Base-by-base conservation (phyloP, 2,113 vertebrate species). In the Struthio camelus region DNA sequence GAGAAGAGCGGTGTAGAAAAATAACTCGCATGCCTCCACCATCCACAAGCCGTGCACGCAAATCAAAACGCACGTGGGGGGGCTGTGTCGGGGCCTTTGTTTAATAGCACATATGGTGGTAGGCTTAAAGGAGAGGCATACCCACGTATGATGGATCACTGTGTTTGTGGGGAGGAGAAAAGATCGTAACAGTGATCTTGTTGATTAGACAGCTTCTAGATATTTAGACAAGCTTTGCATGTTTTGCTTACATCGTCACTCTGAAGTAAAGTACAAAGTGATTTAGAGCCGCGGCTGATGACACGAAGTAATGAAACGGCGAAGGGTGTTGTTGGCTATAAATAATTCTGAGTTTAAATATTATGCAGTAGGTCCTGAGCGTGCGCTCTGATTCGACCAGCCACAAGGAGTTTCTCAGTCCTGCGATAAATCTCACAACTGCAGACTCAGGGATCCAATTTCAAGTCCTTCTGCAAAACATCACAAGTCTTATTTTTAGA, bases 401-500 rank as follows among this genome's bases (percentile, higher is more conserved):
- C 6, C 1, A 0, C 48, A 46, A 70, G 82, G 87, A 92, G n/a
- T n/a, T 66, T 94, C 75, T 80, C 73, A 25, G 81, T 23, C 78
- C 89, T 70, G 30, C 70, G 79, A 70, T 77, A 32, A 71, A 51
- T 44, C 92, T 91, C 82, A 19, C 78, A 76, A 13, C 51, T 85
- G 40, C 71, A 65, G n/a, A 6, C 79, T 78, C 76, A 1, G 3
- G 76, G 85, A 80, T 96, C 90, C 8, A 6, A 59, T 95, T 97
- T 97, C 96, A 90, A 59, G 32, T 56, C 75, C 40, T 87, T 46
- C 62, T 85, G 75, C 85, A 80, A 90, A 96, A 69, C 36, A 77
- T 82, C 87, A 66, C 70, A 82, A 38, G 71, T 42, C 86, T 94
- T 96, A 97, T 94, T 96, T 96, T 96, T 75, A 92, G 92, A 58